A percentile compares a stretch with the other conserved stretches of the same genome.
Evolutionary conservation across 1,140 invertebrate species (phyloP).

Genomic region (Araneus ventricosus): DNA sequence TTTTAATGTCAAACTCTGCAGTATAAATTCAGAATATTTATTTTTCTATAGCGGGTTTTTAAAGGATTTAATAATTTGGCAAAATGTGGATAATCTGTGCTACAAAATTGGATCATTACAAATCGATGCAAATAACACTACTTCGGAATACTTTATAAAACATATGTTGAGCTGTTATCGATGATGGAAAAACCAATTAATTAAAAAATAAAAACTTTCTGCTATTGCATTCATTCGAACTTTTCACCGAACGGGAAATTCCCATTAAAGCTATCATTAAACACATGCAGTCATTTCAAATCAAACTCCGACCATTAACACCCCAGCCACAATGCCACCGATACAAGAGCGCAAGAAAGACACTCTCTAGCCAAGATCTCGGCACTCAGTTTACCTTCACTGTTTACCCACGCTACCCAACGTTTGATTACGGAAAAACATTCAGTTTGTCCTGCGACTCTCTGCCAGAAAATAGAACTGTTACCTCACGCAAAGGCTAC

Average conservation of each 20-base stretch:
- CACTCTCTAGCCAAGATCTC: background rate
- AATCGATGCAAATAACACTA: too few species aligned
- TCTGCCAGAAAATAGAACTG: background rate
- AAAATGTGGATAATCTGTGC: too few species aligned
- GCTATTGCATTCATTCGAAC: background rate
- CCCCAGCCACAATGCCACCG: background rate
- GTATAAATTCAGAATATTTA: too few species aligned
- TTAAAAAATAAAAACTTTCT: too few species aligned
- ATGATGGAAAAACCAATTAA: too few species aligned
- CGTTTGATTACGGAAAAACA: slow-evolving; percentile 23
- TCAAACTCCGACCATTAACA: background rate
- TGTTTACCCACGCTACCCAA: slow-evolving; percentile 23
- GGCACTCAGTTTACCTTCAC: background rate
- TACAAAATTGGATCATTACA: too few species aligned
- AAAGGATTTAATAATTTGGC: too few species aligned
- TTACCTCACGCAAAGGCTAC: background rate
- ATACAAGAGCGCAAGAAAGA: background rate
- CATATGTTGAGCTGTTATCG: too few species aligned
- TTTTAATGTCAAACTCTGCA: too few species aligned
- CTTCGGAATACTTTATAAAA: too few species aligned
- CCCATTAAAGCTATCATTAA: background rate
- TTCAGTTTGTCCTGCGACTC: background rate
- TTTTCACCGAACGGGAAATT: background rate
- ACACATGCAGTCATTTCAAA: background rate
- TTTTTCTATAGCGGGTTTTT: too few species aligned